Percentiles rank a stretch among this genome's conserved stretches.
Conservation (phyloP, 2,888 invertebrate genomes). For the Cetonia aurata region DNA sequence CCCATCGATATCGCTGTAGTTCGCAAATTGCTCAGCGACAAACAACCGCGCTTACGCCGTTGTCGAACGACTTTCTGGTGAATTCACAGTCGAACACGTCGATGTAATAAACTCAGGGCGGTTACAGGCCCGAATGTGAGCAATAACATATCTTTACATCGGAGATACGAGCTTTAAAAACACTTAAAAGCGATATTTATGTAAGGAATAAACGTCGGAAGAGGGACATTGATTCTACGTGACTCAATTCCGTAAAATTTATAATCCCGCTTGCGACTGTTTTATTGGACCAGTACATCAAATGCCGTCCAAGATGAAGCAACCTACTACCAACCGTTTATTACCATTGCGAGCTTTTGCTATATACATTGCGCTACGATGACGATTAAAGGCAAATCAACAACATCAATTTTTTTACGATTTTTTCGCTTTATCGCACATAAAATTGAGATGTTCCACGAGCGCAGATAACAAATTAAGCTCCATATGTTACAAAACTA, state of each 20-base stretch:
- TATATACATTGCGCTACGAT: too few relatives aligned
- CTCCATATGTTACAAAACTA: slow-evolving; percentile 6
- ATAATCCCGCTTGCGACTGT: slow-evolving; percentile 13
- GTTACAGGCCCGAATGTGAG: slow-evolving; percentile 8
- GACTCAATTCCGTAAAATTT: slow-evolving; percentile 31
- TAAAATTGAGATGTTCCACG: slow-evolving; percentile 23
- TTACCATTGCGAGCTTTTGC: background rate
- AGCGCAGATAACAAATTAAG: slow-evolving; percentile 16
- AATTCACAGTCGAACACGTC: slow-evolving; percentile 11
- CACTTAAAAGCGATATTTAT: slow-evolving; percentile 37
- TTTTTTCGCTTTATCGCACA: slow-evolving; percentile 10
- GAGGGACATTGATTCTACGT: slow-evolving; percentile 29
- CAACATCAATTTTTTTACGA: background rate
- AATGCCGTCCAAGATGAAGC: background rate
- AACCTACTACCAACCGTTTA: background rate
- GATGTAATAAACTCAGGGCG: slow-evolving; percentile 4
- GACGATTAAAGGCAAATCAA: slow-evolving; percentile 7
- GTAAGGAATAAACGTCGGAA: slow-evolving; percentile 22
- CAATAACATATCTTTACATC: slow-evolving; percentile 13
- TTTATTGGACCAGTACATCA: slow-evolving; percentile 22
- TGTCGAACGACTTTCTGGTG: background rate
- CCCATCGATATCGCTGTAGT: too few relatives aligned
- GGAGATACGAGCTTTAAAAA: slow-evolving; percentile 29
- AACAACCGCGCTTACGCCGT: too few relatives aligned
- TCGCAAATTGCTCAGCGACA: too few relatives aligned